phyloP scores from a whole-genome alignment of 2,888 invertebrate genomes.

The Pollenia labialis region DNA sequence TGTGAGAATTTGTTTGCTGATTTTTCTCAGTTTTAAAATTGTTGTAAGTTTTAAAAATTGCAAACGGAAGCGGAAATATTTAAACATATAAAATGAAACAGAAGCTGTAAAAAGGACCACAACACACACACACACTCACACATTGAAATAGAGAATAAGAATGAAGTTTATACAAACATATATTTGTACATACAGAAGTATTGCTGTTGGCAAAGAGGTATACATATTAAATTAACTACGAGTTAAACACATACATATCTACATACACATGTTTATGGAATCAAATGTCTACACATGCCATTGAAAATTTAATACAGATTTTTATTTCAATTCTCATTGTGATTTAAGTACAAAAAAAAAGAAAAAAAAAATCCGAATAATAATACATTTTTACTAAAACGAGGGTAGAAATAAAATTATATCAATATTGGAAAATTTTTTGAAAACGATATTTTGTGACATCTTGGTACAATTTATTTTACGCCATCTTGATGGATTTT shows the following conservation, averaged over 20 bases:
- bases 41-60: conserved; percentile 65
- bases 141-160: conserved; percentile 3
- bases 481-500: no score
- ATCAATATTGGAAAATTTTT: no score
- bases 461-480: no score
- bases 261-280: no score
- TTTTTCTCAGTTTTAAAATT: conserved; percentile 19
- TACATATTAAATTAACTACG: background rate
- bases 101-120: background rate
- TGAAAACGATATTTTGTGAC: no score
- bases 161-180: background rate
- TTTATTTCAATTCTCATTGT: background rate
- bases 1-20: conserved; percentile 29
- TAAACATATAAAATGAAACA: conserved; percentile 59
- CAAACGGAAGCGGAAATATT: conserved; percentile 74
- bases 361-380: background rate
- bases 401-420: background rate
- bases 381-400: background rate
- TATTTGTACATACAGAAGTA: conserved; percentile 1
- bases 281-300: conserved; percentile 1
- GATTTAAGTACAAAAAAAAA: background rate
- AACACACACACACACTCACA: background rate
- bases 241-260: background rate
- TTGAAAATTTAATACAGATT: conserved; percentile 22
- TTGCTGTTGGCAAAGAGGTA: conserved; percentile 29